Evolutionary conservation across 2,888 invertebrate genomes (phyloP).

Genomic region (Drosophila gaucha): DNA sequence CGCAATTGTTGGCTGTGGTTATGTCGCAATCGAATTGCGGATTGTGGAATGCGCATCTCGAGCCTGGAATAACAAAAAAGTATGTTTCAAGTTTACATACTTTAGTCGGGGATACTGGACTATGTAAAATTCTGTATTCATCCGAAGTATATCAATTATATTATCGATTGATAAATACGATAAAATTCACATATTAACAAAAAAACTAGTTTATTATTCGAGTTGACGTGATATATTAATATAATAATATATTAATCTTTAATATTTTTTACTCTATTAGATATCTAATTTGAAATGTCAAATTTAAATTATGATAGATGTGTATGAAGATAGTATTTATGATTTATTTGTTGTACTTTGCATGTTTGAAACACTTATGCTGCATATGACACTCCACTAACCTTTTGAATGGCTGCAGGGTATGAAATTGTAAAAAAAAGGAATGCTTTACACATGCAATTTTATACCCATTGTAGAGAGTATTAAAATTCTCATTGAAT

Average conservation of each 20-base stretch:
- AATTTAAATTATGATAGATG: neutral
- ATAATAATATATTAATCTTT: too few species aligned
- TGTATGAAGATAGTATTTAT: neutral
- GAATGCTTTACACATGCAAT: slow-evolving; percentile 1
- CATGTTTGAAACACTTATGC: neutral
- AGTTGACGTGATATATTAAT: too few species aligned
- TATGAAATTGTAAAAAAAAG: slow-evolving; percentile 5
- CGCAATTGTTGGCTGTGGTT: slow-evolving; percentile 57
- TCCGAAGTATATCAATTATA: too few species aligned
- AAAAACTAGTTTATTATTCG: too few species aligned
- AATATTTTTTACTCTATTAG: too few species aligned
- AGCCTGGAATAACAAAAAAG: slow-evolving; percentile 14
- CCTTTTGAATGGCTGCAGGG: neutral
- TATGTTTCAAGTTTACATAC: neutral
- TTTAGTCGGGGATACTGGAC: neutral
- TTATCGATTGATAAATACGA: too few species aligned
- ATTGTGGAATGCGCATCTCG: slow-evolving; percentile 15
- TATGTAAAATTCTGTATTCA: neutral
- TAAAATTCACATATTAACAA: too few species aligned
- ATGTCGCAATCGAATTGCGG: slow-evolving; percentile 45
- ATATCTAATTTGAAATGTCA: too few species aligned
- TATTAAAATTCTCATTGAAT: neutral
- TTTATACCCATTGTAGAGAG: neutral
- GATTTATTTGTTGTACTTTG: neutral
- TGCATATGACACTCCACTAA: neutral